phyloP scores from a whole-genome alignment of 2,888 invertebrate genomes.

The Drosophila colorata region DNA sequence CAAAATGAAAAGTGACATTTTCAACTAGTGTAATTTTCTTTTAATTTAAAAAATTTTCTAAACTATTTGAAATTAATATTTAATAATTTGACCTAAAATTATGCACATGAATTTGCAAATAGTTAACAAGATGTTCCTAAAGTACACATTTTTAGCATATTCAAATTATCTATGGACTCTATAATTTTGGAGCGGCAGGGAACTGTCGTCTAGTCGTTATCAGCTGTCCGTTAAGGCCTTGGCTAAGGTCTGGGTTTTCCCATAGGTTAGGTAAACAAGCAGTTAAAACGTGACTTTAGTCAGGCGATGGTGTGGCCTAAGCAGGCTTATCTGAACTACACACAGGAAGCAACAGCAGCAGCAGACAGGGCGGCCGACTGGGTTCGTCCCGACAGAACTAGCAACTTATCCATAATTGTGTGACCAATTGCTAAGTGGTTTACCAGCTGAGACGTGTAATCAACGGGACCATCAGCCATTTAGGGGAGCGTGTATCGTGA shows the following conservation, averaged over 20 bases:
- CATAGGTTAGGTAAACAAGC: conserved; percentile 38
- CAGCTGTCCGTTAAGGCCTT: conserved; percentile 30
- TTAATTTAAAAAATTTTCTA: too few relatives aligned
- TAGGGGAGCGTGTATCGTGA: conserved; percentile 27
- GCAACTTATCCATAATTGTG: conserved; percentile 17
- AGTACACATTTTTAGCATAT: too few relatives aligned
- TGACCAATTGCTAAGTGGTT: conserved; percentile 44
- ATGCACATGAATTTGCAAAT: too few relatives aligned
- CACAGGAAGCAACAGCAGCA: conserved; percentile 17
- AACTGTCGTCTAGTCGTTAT: conserved; percentile 14
- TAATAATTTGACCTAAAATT: too few relatives aligned
- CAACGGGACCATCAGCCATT: conserved; percentile 44
- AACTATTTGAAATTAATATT: too few relatives aligned
- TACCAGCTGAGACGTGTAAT: conserved; percentile 48
- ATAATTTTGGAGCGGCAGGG: not conserved
- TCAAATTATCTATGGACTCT: not conserved
- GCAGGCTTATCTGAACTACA: conserved; percentile 9
- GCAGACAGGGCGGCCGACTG: conserved; percentile 1
- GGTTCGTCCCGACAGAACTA: conserved; percentile 11
- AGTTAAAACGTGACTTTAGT: conserved; percentile 43
- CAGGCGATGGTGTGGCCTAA: not conserved
- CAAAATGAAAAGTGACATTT: too few relatives aligned
- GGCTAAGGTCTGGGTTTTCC: conserved; percentile 10
- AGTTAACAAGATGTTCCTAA: too few relatives aligned
- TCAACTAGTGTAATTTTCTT: too few relatives aligned